These are phyloP conservation scores for Isotomurus palustris DNA, from an alignment of 2,888 invertebrate genomes.

Conservation along the genomic window DNA sequence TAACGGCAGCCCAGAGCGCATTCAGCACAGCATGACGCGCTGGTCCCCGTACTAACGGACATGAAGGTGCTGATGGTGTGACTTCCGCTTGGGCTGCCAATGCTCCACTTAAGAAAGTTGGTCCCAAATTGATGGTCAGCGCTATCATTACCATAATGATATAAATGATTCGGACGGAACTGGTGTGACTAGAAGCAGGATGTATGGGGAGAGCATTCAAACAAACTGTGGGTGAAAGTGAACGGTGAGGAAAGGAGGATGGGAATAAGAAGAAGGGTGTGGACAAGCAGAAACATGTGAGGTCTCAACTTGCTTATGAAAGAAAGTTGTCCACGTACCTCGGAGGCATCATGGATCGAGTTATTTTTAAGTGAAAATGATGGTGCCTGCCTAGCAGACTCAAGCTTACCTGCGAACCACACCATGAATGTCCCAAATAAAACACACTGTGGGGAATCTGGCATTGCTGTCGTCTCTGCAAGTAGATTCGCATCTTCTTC, in stretches of 20 bases:
- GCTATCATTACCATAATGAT: constrained; percentile 24
- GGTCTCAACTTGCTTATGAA: too few species aligned
- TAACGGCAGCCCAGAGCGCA: constrained; percentile 82
- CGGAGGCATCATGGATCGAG: too few species aligned
- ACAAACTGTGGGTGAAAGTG: constrained; percentile 60
- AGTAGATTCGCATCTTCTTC: constrained; percentile 46
- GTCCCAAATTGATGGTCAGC: constrained; percentile 62
- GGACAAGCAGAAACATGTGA: too few species aligned
- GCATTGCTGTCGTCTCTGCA: constrained; percentile 60
- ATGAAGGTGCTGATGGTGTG: constrained; percentile 50
- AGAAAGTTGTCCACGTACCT: too few species aligned
- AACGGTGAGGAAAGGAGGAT: neutral
- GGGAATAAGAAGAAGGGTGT: too few species aligned
- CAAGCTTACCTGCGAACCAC: constrained; percentile 66
- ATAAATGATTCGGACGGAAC: neutral
- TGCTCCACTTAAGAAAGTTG: constrained; percentile 77
- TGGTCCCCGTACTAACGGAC: constrained; percentile 80
- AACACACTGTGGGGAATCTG: constrained; percentile 85
- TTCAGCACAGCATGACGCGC: constrained; percentile 85
- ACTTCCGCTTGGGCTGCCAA: constrained; percentile 63
- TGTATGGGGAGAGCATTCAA: neutral
- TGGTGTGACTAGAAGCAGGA: too few species aligned
- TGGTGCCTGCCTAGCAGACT: too few species aligned
- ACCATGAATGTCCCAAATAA: constrained; percentile 88
- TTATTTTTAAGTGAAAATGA: too few species aligned